These are phyloP conservation scores for Pyrrhosoma nymphula DNA, from an alignment of 2,888 invertebrate genomes.

Conservation along the genomic window DNA sequence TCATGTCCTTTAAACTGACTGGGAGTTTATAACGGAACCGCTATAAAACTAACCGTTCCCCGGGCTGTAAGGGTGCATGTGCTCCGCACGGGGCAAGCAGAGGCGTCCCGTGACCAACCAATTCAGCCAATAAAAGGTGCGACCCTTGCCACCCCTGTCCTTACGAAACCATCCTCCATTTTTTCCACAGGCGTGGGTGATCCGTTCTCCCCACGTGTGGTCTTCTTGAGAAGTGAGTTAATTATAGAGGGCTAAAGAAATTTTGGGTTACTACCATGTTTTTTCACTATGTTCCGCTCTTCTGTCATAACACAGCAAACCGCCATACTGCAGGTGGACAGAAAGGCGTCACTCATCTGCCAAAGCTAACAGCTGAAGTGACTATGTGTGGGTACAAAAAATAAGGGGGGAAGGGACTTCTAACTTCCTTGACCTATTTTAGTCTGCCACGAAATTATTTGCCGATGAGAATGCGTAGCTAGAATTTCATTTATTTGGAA, in stretches of 20 bases:
- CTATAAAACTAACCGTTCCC: conserved; percentile 45
- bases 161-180: background rate
- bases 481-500: too few relatives aligned
- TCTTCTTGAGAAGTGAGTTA: conserved; percentile 9
- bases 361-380: conserved; percentile 31
- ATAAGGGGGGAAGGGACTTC: too few relatives aligned
- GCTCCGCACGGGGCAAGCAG: conserved; percentile 7
- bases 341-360: background rate
- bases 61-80: conserved; percentile 2
- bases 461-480: too few relatives aligned
- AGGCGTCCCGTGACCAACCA: conserved; percentile 38
- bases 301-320: conserved; percentile 29
- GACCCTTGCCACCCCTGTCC: conserved; percentile 43
- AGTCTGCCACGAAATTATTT: too few relatives aligned
- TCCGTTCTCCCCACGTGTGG: conserved; percentile 52
- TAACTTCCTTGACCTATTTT: background rate
- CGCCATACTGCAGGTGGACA: background rate
- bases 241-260: conserved; percentile 14
- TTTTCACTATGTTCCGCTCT: background rate
- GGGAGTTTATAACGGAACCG: conserved; percentile 48
- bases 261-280: background rate
- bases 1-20: conserved; percentile 25
- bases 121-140: conserved; percentile 21
- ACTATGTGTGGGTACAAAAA: background rate
- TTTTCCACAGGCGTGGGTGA: conserved; percentile 21